These are phyloP conservation scores for Platycheirus rosarum DNA, from an alignment of 2,888 invertebrate species.

Conservation along the genomic window DNA sequence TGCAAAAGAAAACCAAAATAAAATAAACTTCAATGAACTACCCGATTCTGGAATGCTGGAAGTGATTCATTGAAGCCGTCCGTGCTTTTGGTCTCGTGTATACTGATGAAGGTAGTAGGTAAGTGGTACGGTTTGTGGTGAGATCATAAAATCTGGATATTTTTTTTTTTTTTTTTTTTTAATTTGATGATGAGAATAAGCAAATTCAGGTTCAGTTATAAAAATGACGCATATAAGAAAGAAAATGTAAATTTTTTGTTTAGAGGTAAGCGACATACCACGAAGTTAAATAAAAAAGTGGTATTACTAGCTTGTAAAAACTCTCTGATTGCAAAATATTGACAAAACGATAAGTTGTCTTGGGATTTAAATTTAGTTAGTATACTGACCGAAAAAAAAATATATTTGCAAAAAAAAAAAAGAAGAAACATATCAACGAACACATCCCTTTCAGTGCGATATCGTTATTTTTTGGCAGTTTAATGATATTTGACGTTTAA, in stretches of 20 bases:
- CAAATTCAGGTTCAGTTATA: not conserved
- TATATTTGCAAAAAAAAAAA: too few species aligned
- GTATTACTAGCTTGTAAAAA: conserved; percentile 1
- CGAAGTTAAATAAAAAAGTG: not conserved
- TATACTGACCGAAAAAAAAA: too few species aligned
- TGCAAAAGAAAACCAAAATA: not conserved
- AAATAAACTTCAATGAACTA: not conserved
- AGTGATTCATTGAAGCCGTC: conserved; percentile 24
- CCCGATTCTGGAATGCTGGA: conserved; percentile 21
- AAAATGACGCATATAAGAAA: conserved; percentile 13
- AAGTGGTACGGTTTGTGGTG: conserved; percentile 12
- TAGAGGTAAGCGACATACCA: conserved; percentile 24
- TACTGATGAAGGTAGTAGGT: not conserved
- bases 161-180: too few species aligned
- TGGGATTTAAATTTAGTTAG: not conserved
- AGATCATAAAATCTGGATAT: conserved; percentile 29
- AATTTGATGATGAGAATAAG: not conserved
- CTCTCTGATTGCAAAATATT: not conserved
- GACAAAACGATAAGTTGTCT: not conserved
- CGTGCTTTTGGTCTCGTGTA: conserved; percentile 10
- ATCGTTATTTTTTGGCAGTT: too few species aligned
- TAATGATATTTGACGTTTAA: too few species aligned
- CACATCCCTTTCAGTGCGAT: too few species aligned
- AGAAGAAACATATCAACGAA: too few species aligned
- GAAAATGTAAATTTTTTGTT: not conserved